A percentile compares a stretch with the other conserved stretches of the same genome.
These are phyloP conservation scores for Lysandra coridon DNA, from an alignment of 2,888 invertebrate genomes.

Conservation along the genomic window DNA sequence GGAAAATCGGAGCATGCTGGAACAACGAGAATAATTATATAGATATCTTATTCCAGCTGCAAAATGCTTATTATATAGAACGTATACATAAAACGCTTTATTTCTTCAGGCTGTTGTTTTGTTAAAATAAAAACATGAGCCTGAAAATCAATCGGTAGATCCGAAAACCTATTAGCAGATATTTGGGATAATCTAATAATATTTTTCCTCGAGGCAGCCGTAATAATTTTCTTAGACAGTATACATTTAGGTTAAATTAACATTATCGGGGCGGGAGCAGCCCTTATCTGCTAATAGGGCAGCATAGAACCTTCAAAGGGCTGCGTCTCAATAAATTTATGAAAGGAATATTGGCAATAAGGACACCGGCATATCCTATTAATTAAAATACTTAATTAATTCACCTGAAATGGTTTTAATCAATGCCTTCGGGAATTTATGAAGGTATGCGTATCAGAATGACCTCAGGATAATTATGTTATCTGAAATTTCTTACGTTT, in stretches of 20 bases:
- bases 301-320: constrained; percentile 56
- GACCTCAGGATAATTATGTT: constrained; percentile 46
- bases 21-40: constrained; percentile 45
- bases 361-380: constrained; percentile 77
- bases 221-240: constrained; percentile 34
- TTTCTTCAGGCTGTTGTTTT: neutral
- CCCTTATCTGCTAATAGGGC: constrained; percentile 65
- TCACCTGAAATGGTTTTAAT: constrained; percentile 80
- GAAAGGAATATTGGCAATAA: constrained; percentile 81
- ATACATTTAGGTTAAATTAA: constrained; percentile 48
- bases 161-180: neutral
- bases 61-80: neutral
- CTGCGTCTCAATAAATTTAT: constrained; percentile 79
- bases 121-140: neutral
- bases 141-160: neutral
- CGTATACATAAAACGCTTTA: neutral
- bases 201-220: constrained; percentile 8
- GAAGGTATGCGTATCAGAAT: constrained; percentile 61
- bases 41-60: neutral
- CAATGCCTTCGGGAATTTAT: constrained; percentile 78
- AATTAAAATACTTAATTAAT: constrained; percentile 81
- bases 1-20: constrained; percentile 85
- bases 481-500: constrained; percentile 34
- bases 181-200: neutral
- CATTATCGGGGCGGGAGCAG: constrained; percentile 51